Conservation (phyloP, 2,888 invertebrate species). For the Aspidiotus rigidus region DNA sequence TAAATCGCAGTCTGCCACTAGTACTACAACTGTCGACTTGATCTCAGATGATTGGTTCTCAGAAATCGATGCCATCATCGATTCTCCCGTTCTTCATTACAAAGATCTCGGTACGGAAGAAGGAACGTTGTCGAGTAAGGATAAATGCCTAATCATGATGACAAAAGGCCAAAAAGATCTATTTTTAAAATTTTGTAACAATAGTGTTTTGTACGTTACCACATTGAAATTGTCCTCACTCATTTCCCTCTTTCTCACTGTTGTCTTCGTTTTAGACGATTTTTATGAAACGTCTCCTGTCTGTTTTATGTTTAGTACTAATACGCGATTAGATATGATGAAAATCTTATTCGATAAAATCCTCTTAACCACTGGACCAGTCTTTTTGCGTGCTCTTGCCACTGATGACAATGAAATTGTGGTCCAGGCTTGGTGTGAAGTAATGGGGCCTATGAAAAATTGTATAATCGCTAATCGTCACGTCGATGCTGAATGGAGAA, state of each 20-base stretch:
- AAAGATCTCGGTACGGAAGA: slow-evolving; percentile 3
- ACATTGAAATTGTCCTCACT: slow-evolving; percentile 15
- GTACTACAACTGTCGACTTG: slow-evolving; percentile 8
- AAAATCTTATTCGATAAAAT: slow-evolving; percentile 34
- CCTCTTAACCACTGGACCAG: slow-evolving; percentile 33
- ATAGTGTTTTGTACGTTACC: slow-evolving; percentile 35
- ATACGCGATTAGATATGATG: slow-evolving; percentile 23
- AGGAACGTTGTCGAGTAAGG: neutral
- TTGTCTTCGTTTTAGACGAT: slow-evolving; percentile 36
- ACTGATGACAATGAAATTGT: slow-evolving; percentile 36
- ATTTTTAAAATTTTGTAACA: slow-evolving; percentile 31
- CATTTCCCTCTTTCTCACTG: slow-evolving; percentile 34
- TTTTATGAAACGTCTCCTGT: slow-evolving; percentile 36
- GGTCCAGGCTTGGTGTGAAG: slow-evolving; percentile 35
- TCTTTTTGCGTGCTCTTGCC: slow-evolving; percentile 36
- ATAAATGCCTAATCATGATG: slow-evolving; percentile 35
- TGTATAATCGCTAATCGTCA: slow-evolving; percentile 36
- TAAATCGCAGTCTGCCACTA: neutral
- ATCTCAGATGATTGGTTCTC: slow-evolving; percentile 5
- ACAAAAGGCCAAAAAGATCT: slow-evolving; percentile 35
- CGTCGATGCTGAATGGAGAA: slow-evolving; percentile 36
- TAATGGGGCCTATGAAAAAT: slow-evolving; percentile 34
- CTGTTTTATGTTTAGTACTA: slow-evolving; percentile 36
- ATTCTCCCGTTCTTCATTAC: slow-evolving; percentile 21
- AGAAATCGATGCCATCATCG: slow-evolving; percentile 21